Evolutionary conservation across 2,797 vertebrate species (phyloP), one percentile per base, ranked within the genome.

Genomic region (Poecile montanus): DNA sequence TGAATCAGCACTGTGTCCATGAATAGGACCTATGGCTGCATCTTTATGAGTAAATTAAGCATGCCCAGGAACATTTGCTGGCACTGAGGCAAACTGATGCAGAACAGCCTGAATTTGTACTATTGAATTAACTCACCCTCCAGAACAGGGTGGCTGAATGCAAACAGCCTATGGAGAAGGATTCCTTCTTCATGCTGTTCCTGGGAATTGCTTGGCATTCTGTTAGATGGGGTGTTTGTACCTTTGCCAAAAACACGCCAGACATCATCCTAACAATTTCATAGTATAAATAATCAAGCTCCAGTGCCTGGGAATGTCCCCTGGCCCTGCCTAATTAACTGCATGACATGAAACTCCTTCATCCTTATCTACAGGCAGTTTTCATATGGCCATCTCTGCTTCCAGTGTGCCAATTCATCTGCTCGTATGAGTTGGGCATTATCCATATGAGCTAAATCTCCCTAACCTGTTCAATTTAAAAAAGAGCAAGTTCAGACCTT

Each of bases 191-290:
- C 2, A 0, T 56, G 66, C 56, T 88, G 88, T 94, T 86, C 60
- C 85, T 91, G 88, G 76, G 88, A 94, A 94, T 91, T 94, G 77
- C 36, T 88, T 75, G 88, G 70, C 91, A 93, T 60, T 84, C 66
- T 76, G 62, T 60, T 90, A 81, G 66, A 61, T 93, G 70, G 62
- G 51, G 26, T 86, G 67, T 84, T 93, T 93, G 76, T 79, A 62
- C 15, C 66, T 62, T 73, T 66, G 94, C 83, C 96, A 96, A 94
- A 94, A 94, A 81, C 70, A 94, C 14, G 17, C 79, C 88, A 96
- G 70, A 61, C 82, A 84, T 84, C 91, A 60, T 90, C 66, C 60
- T 91, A 85, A 93, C 83, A 86, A 76, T 88, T 88, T 91, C 51
- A 66, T 50, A 58, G 58, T 30, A 90, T 45, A 96, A 94, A 93